phyloP scores from a whole-genome alignment of 2,797 vertebrate species.

The Microctenopoma stevenorrisi region DNA sequence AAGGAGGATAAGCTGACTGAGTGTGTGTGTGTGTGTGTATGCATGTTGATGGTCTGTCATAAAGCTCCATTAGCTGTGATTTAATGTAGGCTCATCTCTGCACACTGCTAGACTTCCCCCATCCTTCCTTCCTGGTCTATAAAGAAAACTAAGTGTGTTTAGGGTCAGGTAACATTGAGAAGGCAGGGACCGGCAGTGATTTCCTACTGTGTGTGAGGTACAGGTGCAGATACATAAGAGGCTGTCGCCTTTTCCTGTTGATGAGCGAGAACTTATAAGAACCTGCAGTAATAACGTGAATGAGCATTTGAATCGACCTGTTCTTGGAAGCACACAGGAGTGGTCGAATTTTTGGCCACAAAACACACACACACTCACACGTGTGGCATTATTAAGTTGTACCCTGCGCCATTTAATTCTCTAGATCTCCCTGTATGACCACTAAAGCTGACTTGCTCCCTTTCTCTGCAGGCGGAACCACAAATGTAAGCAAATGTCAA shows the following conservation, averaged over 20 bases:
- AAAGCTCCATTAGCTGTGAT: slow-evolving; percentile 60
- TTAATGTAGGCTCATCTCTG: slow-evolving; percentile 61
- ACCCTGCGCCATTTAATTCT: slow-evolving; percentile 52
- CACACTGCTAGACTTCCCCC: slow-evolving; percentile 38
- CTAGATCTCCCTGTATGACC: slow-evolving; percentile 58
- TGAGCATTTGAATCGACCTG: slow-evolving; percentile 8
- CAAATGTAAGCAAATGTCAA: slow-evolving; percentile 83
- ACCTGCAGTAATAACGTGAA: background rate
- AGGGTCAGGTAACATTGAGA: slow-evolving; percentile 36
- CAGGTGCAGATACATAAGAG: slow-evolving; percentile 8
- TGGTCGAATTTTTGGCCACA: slow-evolving; percentile 6
- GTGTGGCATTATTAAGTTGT: slow-evolving; percentile 73
- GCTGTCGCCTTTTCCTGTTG: background rate
- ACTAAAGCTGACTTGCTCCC: slow-evolving; percentile 68
- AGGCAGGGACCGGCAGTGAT: slow-evolving; percentile 12
- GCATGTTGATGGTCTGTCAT: slow-evolving; percentile 52
- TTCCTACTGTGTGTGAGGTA: slow-evolving; percentile 13
- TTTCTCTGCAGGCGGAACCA: slow-evolving; percentile 69
- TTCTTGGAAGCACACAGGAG: slow-evolving; percentile 11
- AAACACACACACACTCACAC: slow-evolving; percentile 22
- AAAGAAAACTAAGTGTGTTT: slow-evolving; percentile 34
- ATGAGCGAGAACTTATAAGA: background rate
- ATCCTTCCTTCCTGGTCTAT: slow-evolving; percentile 41
- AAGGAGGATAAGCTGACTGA: slow-evolving; percentile 27
- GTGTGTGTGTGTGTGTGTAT: slow-evolving; percentile 1